Evolutionary conservation across 2,113 vertebrate species (phyloP).

Genomic region (Corythornis cristatus): DNA sequence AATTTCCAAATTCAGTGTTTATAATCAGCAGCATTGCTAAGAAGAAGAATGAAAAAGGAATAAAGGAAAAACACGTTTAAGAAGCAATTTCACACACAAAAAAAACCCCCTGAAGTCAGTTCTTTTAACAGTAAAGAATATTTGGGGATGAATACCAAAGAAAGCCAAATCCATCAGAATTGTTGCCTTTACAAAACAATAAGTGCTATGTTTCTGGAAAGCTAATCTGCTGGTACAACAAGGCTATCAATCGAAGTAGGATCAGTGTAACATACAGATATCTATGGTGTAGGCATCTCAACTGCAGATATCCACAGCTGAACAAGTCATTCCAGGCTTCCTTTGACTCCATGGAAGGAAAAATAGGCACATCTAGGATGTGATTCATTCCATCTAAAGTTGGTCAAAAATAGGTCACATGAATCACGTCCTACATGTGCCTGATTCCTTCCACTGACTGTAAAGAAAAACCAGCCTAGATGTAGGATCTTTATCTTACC

Average conservation of each 20-base stretch:
- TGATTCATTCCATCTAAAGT: background rate
- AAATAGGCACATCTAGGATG: background rate
- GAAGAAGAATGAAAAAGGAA: background rate
- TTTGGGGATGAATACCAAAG: background rate
- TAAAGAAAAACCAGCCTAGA: background rate
- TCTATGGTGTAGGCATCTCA: background rate
- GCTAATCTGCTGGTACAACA: background rate
- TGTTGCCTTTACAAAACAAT: background rate
- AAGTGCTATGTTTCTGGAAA: background rate
- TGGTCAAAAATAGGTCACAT: background rate
- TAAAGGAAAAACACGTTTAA: background rate
- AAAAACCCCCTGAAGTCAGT: background rate
- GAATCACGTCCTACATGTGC: background rate
- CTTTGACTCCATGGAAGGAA: background rate
- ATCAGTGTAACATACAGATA: background rate
- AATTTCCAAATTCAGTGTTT: background rate
- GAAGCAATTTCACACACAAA: background rate
- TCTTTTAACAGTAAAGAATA: background rate
- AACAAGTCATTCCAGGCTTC: background rate
- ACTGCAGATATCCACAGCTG: background rate
- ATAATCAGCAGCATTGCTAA: background rate
- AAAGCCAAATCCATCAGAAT: background rate
- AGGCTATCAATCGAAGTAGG: background rate
- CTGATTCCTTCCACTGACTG: background rate
- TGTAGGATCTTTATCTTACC: accelerated